Conservation (phyloP, 2,797 vertebrate species). For the Gila robusta region DNA sequence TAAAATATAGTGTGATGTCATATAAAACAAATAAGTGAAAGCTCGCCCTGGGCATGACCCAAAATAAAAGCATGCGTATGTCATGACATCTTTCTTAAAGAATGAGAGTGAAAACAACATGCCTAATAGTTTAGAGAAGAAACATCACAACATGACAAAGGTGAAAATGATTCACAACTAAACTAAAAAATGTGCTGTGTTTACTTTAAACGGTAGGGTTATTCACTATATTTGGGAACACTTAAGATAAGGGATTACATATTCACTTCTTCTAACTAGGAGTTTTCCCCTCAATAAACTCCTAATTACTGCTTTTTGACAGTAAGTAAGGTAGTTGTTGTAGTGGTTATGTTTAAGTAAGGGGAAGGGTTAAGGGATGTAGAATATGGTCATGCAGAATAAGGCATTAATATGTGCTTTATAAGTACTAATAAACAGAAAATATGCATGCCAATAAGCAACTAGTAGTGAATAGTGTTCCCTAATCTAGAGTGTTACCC, state of each 20-base stretch:
- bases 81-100: not conserved
- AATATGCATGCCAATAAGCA: not conserved
- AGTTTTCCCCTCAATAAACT: not conserved
- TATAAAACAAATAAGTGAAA: not conserved
- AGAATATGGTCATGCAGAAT: not conserved
- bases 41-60: not conserved
- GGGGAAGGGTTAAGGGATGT: not conserved
- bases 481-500: not conserved
- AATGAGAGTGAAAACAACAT: not conserved
- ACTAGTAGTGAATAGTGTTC: not conserved
- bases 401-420: not conserved
- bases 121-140: not conserved
- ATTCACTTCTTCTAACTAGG: not conserved
- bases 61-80: not conserved
- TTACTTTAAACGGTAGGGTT: not conserved
- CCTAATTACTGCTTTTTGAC: not conserved
- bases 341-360: not conserved
- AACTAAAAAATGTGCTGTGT: no score
- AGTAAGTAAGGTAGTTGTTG: not conserved
- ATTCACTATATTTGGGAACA: not conserved
- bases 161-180: not conserved
- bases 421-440: not conserved
- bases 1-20: not conserved
- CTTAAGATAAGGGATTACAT: not conserved
- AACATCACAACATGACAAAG: not conserved